Evolutionary conservation across 2,888 invertebrate genomes (phyloP), one percentile per base, ranked within the genome.

Genomic region (Phortica magna): DNA sequence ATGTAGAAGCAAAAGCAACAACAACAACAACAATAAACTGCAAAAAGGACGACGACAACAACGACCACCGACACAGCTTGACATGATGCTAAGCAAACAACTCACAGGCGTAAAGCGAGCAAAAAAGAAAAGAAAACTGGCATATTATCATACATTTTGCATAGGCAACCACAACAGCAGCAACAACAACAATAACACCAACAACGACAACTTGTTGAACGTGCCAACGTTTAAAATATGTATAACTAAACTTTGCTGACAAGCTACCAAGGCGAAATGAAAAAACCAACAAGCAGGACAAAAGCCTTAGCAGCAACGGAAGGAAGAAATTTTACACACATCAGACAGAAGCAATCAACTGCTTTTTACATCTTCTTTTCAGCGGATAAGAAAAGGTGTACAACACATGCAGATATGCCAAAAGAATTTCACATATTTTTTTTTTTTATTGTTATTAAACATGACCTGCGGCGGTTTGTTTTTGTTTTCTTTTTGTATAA

Each of bases 301-400:
- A 71, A 48, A 83, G 86, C 86, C 83, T 82, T 82, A 86, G 74
- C 84, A 84, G 84, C 83, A 84, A 84, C 19, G 87, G 87, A 85
- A 86, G 87, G 87, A 85, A 86, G 83, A 81, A 84, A 85, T 85
- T 87, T 84, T 78, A 80, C 81, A 77, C 87, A 83, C 83, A 84
- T 82, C 84, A 79, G 70, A 80, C 48, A 48, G 22, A 68, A 53
- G 75, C 74, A 81, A 79, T 83, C 81, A 81, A 81, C 81, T 76
- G 65, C 79, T 83, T 82, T 80, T 79, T 79, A 79, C 78, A 76
- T 83, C 72, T 0, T 10, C 19, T 59, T 59, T 19, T 19, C 59
- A 59, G 17, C 7, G 7, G 17, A 59, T 19, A 59, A 59, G 19
- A n/a, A 48, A 59, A 59, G 59, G 59, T 59, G 59, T 59, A 59